Evolutionary conservation across 2,797 vertebrate genomes (phyloP), one percentile per base, ranked within the genome.

Genomic region (Parambassis ranga): DNA sequence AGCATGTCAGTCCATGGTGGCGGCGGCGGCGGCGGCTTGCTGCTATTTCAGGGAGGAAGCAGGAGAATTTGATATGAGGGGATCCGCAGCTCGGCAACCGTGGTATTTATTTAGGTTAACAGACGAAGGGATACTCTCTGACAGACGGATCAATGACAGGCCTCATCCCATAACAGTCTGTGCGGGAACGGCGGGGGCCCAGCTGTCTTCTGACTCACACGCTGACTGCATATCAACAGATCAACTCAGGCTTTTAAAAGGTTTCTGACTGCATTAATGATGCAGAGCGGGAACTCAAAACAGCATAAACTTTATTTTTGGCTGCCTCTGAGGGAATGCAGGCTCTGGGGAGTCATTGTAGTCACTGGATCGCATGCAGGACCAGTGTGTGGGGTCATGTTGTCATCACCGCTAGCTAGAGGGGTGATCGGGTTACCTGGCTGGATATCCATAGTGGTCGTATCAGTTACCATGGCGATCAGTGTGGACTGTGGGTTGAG

Each of bases 31-130:
- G n/a, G n/a, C n/a, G n/a, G n/a, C n/a, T n/a, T n/a, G n/a, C 32
- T 37, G 65, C 83, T 89, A 87, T 89, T 88, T 89, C 65, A 52
- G 74, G 83, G 62, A 60, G 41, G 64, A 48, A 48, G 72, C 62
- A 18, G 59, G 46, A 48, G 65, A 74, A 87, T 81, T 14, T 50
- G 81, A 84, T 53, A 70, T 4, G 65, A 61, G 57, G 31, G 47
- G 50, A 50, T 62, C 13, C 10, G 4, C 5, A 6, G 44, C 48
- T 10, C 26, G 1, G 43, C 14, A 11, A 44, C 14, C 56, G 43
- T 4, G 6, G 22, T 59, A 44, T 79, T 80, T 84, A 75, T 82
- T 56, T 81, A 71, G 65, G 63, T 71, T 72, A 63, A 53, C 62
- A 5, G 42, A 51, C 1, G 14, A 51, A 59, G 61, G 57, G 47